These are phyloP conservation scores for Glaucomys volans DNA, from an alignment of 2,113 vertebrate genomes.

Conservation along the genomic window DNA sequence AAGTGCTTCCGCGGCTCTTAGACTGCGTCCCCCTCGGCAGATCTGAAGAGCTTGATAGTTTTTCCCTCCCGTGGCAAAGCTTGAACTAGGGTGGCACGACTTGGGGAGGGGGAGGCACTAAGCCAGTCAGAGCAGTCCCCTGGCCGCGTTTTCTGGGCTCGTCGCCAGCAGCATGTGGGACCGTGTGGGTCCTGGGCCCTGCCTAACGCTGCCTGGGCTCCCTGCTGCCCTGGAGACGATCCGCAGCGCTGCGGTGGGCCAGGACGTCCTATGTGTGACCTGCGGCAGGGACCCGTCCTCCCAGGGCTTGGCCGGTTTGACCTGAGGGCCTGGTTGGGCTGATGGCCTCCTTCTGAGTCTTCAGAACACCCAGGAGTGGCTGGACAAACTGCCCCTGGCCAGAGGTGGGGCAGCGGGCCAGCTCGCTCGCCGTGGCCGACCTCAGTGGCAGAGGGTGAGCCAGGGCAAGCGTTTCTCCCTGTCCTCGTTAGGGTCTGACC, in stretches of 20 bases:
- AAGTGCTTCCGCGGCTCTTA: neutral
- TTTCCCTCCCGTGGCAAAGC: fast-evolving
- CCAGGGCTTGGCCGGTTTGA: neutral
- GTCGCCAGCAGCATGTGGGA: neutral
- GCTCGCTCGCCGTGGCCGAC: too few relatives aligned
- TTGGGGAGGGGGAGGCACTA: neutral
- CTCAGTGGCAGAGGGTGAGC: neutral
- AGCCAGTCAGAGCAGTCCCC: fast-evolving
- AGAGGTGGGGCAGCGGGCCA: neutral
- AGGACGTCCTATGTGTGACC: fast-evolving
- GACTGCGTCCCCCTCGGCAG: neutral
- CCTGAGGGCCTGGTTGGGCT: neutral
- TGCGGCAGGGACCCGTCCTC: fast-evolving
- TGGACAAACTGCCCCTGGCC: too few relatives aligned
- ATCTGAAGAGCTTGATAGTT: neutral
- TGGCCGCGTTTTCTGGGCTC: neutral
- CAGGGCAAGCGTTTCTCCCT: neutral
- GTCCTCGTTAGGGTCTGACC: fast-evolving
- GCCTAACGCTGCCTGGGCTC: neutral
- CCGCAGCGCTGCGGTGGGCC: neutral
- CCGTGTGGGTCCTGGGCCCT: neutral
- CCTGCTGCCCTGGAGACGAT: neutral
- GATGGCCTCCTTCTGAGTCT: neutral
- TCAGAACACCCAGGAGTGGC: neutral
- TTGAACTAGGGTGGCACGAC: neutral